A percentile compares a stretch with the other conserved stretches of the same genome.
Conservation (phyloP, 2,113 vertebrate genomes). For the Charina bottae region DNA sequence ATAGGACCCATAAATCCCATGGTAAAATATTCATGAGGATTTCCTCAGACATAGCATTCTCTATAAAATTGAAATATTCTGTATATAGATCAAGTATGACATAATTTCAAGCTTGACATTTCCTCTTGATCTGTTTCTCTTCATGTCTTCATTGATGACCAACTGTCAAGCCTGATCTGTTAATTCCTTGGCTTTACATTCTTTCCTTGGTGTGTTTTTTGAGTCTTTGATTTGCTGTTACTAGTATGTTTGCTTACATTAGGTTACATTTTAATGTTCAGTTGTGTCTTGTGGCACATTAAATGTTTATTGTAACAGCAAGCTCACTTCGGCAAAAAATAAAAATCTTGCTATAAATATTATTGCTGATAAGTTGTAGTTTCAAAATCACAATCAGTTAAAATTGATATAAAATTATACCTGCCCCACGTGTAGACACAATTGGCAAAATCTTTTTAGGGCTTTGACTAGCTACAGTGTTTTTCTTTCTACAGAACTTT, state of each 20-base stretch:
- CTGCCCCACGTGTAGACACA: slow-evolving; percentile 37
- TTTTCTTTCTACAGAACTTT: slow-evolving; percentile 30
- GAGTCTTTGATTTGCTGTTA: slow-evolving; percentile 18
- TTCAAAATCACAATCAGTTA: neutral
- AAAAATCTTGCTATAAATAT: neutral
- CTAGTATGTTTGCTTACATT: slow-evolving; percentile 19
- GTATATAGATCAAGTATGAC: neutral
- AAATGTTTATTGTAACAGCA: neutral
- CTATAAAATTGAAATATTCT: slow-evolving; percentile 14
- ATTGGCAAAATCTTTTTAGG: neutral
- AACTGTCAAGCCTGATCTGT: slow-evolving; percentile 29
- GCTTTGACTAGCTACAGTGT: neutral
- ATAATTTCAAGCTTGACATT: neutral
- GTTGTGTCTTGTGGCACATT: neutral
- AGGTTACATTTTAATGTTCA: slow-evolving; percentile 16
- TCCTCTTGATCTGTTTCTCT: slow-evolving; percentile 3
- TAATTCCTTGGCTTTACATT: slow-evolving; percentile 7
- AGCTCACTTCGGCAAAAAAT: slow-evolving; percentile 6
- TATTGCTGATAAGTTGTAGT: neutral
- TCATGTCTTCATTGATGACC: neutral
- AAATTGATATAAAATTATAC: slow-evolving; percentile 24
- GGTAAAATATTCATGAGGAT: slow-evolving; percentile 4
- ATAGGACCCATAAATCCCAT: neutral
- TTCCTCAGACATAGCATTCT: neutral
- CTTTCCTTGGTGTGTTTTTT: slow-evolving; percentile 3